Percentiles rank a stretch among this genome's conserved stretches.
phyloP scores from a whole-genome alignment of 1,140 invertebrate genomes.

The Eriocheir sinensis region DNA sequence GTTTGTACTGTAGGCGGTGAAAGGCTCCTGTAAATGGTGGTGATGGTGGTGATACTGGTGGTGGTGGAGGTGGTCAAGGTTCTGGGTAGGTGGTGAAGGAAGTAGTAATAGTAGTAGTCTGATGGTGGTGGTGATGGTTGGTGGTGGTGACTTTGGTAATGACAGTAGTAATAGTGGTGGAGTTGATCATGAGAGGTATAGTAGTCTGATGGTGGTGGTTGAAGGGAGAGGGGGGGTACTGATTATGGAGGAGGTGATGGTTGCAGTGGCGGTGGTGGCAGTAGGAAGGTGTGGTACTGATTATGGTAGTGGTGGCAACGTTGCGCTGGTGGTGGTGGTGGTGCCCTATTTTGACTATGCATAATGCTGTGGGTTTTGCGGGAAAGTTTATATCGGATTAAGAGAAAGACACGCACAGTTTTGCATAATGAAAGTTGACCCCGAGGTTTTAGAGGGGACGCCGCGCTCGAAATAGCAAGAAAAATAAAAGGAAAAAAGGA shows the following conservation, averaged over 20 bases:
- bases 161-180: neutral
- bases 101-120: neutral
- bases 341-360: too few relatives aligned
- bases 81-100: neutral
- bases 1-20: neutral
- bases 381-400: neutral
- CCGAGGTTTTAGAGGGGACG: neutral
- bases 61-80: neutral
- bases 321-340: too few relatives aligned
- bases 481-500: neutral
- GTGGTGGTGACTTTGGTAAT: neutral
- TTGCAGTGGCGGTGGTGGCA: too few relatives aligned
- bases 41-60: neutral
- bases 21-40: neutral
- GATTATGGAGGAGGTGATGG: too few relatives aligned
- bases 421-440: neutral
- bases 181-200: too few relatives aligned
- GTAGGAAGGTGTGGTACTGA: too few relatives aligned
- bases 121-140: neutral
- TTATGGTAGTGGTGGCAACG: too few relatives aligned
- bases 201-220: too few relatives aligned
- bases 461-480: neutral
- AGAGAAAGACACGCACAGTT: neutral
- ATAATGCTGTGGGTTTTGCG: too few relatives aligned
- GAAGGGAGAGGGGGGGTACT: too few relatives aligned